phyloP scores from a whole-genome alignment of 2,113 vertebrate genomes.

The Ctenodactylus gundi region DNA sequence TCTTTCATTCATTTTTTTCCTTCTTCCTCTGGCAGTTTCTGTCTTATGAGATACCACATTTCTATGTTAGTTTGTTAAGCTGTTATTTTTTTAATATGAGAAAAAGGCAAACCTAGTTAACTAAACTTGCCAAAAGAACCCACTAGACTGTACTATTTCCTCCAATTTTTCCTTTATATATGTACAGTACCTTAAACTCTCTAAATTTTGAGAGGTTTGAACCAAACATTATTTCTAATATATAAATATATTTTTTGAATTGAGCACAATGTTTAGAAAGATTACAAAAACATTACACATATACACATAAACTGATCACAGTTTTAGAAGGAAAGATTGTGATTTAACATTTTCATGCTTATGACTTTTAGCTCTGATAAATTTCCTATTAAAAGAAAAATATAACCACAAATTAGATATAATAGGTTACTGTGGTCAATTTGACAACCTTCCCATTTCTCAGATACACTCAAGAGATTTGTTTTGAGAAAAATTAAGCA shows the following conservation, averaged over 20 bases:
- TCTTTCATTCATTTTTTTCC: too few relatives aligned
- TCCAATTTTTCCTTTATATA: neutral
- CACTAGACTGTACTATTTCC: too few relatives aligned
- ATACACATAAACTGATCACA: neutral
- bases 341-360: slow-evolving; percentile 37
- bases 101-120: neutral
- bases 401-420: neutral
- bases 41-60: too few relatives aligned
- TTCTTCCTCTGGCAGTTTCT: too few relatives aligned
- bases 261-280: neutral
- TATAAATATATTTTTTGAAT: neutral
- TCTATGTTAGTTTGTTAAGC: too few relatives aligned
- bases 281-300: neutral
- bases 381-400: neutral
- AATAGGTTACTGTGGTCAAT: neutral
- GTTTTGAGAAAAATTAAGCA: neutral
- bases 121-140: neutral
- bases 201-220: slow-evolving; percentile 6
- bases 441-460: neutral
- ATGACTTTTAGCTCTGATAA: neutral
- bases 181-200: neutral
- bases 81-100: too few relatives aligned
- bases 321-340: neutral
- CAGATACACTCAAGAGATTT: neutral
- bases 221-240: neutral